phyloP scores from a whole-genome alignment of 2,113 vertebrate species.

The Fulica atra region DNA sequence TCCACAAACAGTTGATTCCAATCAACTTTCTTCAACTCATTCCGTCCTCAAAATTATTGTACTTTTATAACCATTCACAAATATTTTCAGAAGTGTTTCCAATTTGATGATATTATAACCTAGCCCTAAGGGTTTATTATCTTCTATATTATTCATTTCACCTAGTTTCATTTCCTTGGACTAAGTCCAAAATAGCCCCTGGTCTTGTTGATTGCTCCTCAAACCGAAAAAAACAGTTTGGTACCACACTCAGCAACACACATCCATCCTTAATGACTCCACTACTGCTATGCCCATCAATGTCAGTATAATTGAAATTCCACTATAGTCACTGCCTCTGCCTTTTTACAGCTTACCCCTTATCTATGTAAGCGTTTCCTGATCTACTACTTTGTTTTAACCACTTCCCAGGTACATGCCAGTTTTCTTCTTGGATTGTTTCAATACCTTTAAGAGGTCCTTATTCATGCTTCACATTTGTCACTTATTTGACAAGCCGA shows the following conservation, averaged over 20 bases:
- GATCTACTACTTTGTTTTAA: slow-evolving; percentile 43
- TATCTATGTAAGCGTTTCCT: slow-evolving; percentile 17
- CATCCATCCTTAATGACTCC: slow-evolving; percentile 70
- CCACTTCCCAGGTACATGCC: not conserved
- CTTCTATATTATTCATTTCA: slow-evolving; percentile 78
- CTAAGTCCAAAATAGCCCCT: slow-evolving; percentile 80
- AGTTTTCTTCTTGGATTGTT: slow-evolving; percentile 24
- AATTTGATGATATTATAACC: slow-evolving; percentile 77
- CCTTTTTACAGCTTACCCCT: slow-evolving; percentile 53
- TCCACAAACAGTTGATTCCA: slow-evolving; percentile 76
- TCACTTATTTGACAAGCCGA: slow-evolving; percentile 45
- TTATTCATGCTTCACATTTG: slow-evolving; percentile 50
- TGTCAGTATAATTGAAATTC: slow-evolving; percentile 72
- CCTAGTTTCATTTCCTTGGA: slow-evolving; percentile 80
- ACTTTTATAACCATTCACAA: slow-evolving; percentile 78
- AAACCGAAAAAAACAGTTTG: slow-evolving; percentile 68
- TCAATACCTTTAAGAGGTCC: slow-evolving; percentile 35
- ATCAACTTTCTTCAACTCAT: slow-evolving; percentile 77
- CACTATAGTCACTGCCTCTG: slow-evolving; percentile 61
- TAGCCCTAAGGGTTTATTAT: slow-evolving; percentile 83
- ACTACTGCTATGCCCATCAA: slow-evolving; percentile 68
- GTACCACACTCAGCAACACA: slow-evolving; percentile 46
- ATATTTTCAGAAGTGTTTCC: slow-evolving; percentile 79
- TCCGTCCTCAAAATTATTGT: slow-evolving; percentile 73
- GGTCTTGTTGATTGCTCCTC: slow-evolving; percentile 77